Conservation (phyloP, 2,113 vertebrate genomes). For the Pao palembangensis region DNA sequence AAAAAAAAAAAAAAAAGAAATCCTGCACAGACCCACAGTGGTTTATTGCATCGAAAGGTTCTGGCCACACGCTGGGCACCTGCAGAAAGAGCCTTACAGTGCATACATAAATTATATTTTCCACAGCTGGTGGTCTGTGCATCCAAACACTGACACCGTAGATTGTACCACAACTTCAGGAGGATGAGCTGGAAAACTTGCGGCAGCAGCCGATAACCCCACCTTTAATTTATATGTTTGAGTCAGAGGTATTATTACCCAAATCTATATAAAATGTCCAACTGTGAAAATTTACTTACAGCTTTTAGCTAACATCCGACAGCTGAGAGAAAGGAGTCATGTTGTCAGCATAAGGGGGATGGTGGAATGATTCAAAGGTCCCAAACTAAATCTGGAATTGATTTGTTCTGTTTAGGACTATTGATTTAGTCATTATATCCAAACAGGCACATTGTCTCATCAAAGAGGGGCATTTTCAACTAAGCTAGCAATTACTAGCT, state of each 20-base stretch:
- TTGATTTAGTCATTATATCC: too few species aligned
- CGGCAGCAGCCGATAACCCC: conserved; percentile 31
- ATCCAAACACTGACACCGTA: conserved; percentile 37
- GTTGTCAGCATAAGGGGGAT: too few species aligned
- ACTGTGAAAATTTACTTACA: conserved; percentile 31
- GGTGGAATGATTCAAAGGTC: too few species aligned
- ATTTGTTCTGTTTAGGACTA: too few species aligned
- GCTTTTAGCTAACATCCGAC: background rate
- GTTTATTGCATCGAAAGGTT: background rate
- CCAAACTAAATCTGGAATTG: too few species aligned
- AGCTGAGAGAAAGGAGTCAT: too few species aligned
- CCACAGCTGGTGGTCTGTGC: conserved; percentile 41
- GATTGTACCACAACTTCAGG: conserved; percentile 48
- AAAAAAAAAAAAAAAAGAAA: conserved; percentile 8
- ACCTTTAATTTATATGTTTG: conserved; percentile 19
- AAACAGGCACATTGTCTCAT: too few species aligned
- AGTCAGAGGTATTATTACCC: conserved; percentile 40
- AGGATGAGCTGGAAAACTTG: conserved; percentile 42
- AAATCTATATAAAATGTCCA: conserved; percentile 58
- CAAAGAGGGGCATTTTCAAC: too few species aligned
- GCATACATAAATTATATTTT: conserved; percentile 48
- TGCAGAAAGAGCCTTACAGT: background rate
- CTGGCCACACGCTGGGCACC: background rate
- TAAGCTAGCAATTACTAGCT: too few species aligned
- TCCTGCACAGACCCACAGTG: conserved; percentile 21